These are phyloP conservation scores for Drosophila paramelanica DNA, from an alignment of 2,888 invertebrate genomes.

Conservation along the genomic window DNA sequence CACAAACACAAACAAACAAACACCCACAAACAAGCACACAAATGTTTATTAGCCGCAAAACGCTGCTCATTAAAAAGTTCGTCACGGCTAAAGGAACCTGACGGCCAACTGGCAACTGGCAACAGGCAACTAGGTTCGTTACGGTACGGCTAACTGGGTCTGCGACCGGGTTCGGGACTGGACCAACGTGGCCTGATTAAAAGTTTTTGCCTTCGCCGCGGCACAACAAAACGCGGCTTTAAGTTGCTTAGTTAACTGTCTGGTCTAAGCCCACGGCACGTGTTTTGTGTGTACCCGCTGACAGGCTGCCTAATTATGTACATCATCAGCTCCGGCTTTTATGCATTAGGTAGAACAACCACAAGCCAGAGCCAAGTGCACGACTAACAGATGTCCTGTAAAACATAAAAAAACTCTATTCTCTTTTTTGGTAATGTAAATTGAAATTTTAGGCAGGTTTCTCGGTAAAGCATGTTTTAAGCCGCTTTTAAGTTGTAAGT, in stretches of 20 bases:
- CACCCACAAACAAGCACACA: conserved; percentile 37
- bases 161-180: conserved; percentile 26
- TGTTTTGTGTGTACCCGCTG: conserved; percentile 32
- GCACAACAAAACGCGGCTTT: conserved; percentile 32
- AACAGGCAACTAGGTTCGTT: conserved; percentile 9
- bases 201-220: conserved; percentile 33
- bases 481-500: too few species aligned
- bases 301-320: conserved; percentile 55
- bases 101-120: conserved; percentile 15
- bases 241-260: conserved; percentile 35
- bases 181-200: conserved; percentile 54
- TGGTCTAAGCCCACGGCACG: conserved; percentile 29
- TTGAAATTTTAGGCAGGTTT: too few species aligned
- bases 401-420: too few species aligned
- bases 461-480: too few species aligned
- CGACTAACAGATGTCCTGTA: conserved; percentile 13
- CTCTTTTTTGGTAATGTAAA: too few species aligned
- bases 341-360: conserved; percentile 8
- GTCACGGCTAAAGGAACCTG: conserved; percentile 53
- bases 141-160: background rate
- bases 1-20: conserved; percentile 8
- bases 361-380: background rate
- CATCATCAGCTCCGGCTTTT: conserved; percentile 18
- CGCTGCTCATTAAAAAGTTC: conserved; percentile 79
- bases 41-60: conserved; percentile 82